Evolutionary conservation across 2,797 vertebrate species (phyloP).

Genomic region (Rhabdophis nuchalis): DNA sequence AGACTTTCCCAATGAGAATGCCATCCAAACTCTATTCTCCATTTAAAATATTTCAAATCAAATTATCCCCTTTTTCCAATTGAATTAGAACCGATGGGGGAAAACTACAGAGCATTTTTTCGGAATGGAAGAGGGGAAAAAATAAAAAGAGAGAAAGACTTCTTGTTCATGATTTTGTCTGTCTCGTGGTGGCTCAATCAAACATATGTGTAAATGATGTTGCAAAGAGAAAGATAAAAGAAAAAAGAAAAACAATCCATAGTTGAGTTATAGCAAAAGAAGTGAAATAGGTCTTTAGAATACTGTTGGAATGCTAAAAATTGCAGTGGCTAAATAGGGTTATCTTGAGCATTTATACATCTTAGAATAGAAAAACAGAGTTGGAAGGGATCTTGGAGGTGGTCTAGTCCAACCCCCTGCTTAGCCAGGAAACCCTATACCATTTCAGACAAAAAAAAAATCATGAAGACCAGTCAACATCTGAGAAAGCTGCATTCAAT

Average conservation of each 20-base stretch:
- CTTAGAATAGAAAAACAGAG: too few relatives aligned
- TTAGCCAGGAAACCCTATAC: too few relatives aligned
- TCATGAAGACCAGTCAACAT: neutral
- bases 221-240: neutral
- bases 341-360: neutral
- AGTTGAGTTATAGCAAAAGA: neutral
- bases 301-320: neutral
- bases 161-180: neutral
- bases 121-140: neutral
- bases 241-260: neutral
- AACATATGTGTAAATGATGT: neutral
- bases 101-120: neutral
- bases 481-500: neutral
- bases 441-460: neutral
- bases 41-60: neutral
- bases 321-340: neutral
- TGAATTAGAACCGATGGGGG: neutral
- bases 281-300: neutral
- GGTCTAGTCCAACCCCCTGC: too few relatives aligned
- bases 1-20: neutral
- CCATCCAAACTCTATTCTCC: neutral
- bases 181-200: neutral
- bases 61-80: neutral
- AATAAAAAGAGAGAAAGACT: neutral
- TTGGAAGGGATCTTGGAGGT: too few relatives aligned